Conservation (phyloP, 1,140 invertebrate species). For the Drosophila sulfurigaster region DNA sequence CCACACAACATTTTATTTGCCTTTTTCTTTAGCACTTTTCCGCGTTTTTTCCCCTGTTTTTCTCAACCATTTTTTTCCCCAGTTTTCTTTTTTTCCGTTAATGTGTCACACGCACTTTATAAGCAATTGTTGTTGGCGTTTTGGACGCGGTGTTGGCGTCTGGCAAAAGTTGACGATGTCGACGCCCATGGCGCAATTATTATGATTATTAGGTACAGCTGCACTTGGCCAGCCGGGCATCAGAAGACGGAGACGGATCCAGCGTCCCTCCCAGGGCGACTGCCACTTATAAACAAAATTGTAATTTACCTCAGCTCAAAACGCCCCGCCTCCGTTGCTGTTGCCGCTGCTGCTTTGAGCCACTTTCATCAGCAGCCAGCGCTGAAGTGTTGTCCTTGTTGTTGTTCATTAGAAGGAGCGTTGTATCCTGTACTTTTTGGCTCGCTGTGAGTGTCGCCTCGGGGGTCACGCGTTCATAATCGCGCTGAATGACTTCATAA, state of each 20-base stretch:
- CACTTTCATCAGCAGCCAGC: constrained; percentile 48
- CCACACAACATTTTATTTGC: constrained; percentile 66
- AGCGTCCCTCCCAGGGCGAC: constrained; percentile 49
- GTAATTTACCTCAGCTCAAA: constrained; percentile 72
- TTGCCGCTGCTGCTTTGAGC: constrained; percentile 17
- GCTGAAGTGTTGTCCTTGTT: constrained; percentile 50
- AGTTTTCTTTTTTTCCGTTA: constrained; percentile 56
- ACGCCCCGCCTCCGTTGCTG: constrained; percentile 1
- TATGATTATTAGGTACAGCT: constrained; percentile 83
- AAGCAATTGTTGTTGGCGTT: constrained; percentile 75
- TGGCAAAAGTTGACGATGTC: constrained; percentile 79
- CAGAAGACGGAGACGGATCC: constrained; percentile 17
- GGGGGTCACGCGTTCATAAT: constrained; percentile 82
- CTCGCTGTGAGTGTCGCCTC: constrained; percentile 67
- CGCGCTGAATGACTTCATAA: constrained; percentile 82
- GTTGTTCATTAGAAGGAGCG: constrained; percentile 64
- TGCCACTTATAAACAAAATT: constrained; percentile 80
- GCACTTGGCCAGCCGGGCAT: constrained; percentile 58
- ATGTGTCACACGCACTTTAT: constrained; percentile 84
- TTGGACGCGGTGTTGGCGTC: constrained; percentile 52
- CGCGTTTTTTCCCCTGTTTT: constrained; percentile 53
- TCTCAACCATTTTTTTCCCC: constrained; percentile 48
- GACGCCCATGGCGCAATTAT: constrained; percentile 82
- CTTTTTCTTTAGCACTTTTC: constrained; percentile 62
- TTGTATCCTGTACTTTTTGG: constrained; percentile 34